Percentiles rank a stretch among this genome's conserved stretches.
These are phyloP conservation scores for Zonitis immaculata DNA, from an alignment of 2,888 invertebrate species.

Conservation along the genomic window DNA sequence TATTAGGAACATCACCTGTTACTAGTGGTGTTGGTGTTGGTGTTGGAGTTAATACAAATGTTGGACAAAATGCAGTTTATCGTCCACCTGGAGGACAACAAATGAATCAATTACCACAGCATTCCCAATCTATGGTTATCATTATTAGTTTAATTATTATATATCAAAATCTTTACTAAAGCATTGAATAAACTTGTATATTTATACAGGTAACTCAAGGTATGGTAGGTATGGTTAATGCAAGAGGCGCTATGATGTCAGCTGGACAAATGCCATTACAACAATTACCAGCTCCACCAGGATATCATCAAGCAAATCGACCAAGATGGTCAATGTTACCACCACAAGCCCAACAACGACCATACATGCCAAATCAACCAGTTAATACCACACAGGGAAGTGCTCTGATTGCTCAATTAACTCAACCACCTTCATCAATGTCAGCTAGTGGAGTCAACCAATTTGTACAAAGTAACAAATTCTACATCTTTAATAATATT, in stretches of 20 bases:
- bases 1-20: constrained; percentile 36
- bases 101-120: constrained; percentile 29
- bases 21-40: constrained; percentile 35
- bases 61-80: constrained; percentile 47
- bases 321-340: constrained; percentile 58
- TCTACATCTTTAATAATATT: background rate
- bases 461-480: constrained; percentile 49
- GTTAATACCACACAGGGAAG: constrained; percentile 49
- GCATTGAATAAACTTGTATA: background rate
- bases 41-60: constrained; percentile 33
- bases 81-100: constrained; percentile 42
- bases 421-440: constrained; percentile 54
- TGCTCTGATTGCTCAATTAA: constrained; percentile 56
- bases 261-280: constrained; percentile 22
- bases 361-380: constrained; percentile 31
- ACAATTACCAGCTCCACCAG: constrained; percentile 15
- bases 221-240: constrained; percentile 40
- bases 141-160: background rate
- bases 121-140: constrained; percentile 29
- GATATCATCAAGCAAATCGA: constrained; percentile 14
- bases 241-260: constrained; percentile 32
- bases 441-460: constrained; percentile 48
- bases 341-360: constrained; percentile 50
- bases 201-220: constrained; percentile 17
- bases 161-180: background rate